Base-by-base conservation (phyloP, 2,797 vertebrate species). In the Trachurus trachurus region DNA sequence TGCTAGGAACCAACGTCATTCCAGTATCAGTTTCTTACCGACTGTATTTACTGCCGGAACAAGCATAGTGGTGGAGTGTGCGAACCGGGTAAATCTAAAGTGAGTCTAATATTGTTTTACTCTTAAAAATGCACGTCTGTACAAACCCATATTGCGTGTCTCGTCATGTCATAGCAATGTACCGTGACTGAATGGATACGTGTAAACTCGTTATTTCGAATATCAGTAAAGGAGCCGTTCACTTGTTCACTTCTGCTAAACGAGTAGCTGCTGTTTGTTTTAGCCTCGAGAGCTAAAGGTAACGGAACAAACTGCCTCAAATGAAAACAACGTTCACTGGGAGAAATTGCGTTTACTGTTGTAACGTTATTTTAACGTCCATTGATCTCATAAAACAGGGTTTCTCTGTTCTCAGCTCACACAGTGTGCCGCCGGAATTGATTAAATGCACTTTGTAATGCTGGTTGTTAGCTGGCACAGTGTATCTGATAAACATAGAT, bases 1-100 rank as follows among this genome's bases (percentile, higher is more conserved):
- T 16, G 6, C 22, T 70, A 29, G 91, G 91, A 91, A 92, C 87
- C 5, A 42, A 44, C 62, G 4, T 0, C 0, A 9, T 39, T 5
- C 0, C 0, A 9, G 17, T 40, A 5, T 1, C 9, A 0, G 85
- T 84, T 93, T 90, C 84, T 53, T 0, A 0, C 16, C 81, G 80
- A 12, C 34, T 5, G 1, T 4, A 13, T 45, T 16, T 15, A 37
- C 0, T 2, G 19, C 63, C 40, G 74, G 84, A 67, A 74, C 76
- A 26, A 11, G 0, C 8, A 19, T 52, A 2, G 4, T 3, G 12
- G 4, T 3, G 12, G 2, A 37, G 6, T 39, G 2, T 1, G 26
- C 40, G 16, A 40, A 22, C 49, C 61, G 78, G 78, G 81, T 70
- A 57, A 75, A 50, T 29, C 5, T 26, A 2, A 4, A 5, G 4